Base-by-base conservation (phyloP, 92 coral and sea anemone species). In the Parazoanthus atlanticus region DNA sequence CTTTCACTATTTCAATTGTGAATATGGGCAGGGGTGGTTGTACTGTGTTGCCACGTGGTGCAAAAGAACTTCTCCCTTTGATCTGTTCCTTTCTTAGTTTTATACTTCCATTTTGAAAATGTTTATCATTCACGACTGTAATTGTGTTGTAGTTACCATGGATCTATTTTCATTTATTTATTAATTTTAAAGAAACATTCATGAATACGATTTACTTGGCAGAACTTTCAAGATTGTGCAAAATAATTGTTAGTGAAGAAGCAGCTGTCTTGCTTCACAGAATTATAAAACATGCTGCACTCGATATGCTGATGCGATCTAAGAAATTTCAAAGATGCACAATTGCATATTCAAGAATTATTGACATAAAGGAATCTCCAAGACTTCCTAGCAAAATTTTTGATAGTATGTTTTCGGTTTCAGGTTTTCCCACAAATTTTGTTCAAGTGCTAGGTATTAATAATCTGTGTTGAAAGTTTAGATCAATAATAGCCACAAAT, bases 81-180 rank as follows among this genome's bases (percentile, higher is more conserved):
- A 73, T 30, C 34, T 43, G 21, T 80, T 80, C 46, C 43, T 10
- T 29, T 30, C 28, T 56, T 38, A 80, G 5, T 56, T 80, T n/a
- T 80, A 13, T 30, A 21, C 72, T 80, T 80, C 56, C 28, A 67
- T 78, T 79, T 79, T 6, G 69, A 54, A 56, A 56, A 31, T 52
- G 17, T 80, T 80, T 80, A 52, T 56, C 31, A 54, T 70, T 15
- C 46, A 31, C 21, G 34, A 23, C 8, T 52, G 28, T 80, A 66
- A 19, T 75, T 33, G 54, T 32, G 21, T 74, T 28, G 69, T 61
- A 61, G 69, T 61, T 52, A 52, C 58, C 19, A 15, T 52, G 10
- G 19, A 52, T 80, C 46, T 6, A 34, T 80, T 80, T 80, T 56
- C 71, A 52, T 54, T 28, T 54, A 80, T 52, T 80, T 80, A 80